Base-by-base conservation (phyloP, 2,888 invertebrate species). In the Choreutis nemorana region DNA sequence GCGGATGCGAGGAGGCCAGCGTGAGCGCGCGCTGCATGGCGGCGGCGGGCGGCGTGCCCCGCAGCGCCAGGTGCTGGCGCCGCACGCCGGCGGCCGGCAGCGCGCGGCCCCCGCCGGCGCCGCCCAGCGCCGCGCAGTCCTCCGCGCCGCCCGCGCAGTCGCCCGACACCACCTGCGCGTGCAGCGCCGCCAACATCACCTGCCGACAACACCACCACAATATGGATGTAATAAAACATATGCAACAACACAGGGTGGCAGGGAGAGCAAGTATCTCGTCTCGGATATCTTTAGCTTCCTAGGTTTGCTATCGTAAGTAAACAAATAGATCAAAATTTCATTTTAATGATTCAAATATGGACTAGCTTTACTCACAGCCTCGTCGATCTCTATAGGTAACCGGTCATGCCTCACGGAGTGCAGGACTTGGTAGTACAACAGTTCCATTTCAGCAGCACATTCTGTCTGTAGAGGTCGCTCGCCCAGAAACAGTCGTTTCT, bases 21-120 rank as follows among this genome's bases (percentile, higher is more conserved):
- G 95, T 94, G 29, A 97, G 83, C 59, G 97, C 95, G 5, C 94
- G 89, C 59, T 94, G 91, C 71, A 96, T 94, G 12, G 96, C 92
- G 56, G 93, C 90, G 5, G 88, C 84, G 1, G 92, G 84, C 23
- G 89, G 85, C 82, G 95, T 94, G 36, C 94, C 94, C 30, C 90
- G 83, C 42, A 96, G 80, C 21, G 92, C 90, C 59, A 95, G 91
- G 75, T 97, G 97, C 63, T 95, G 94, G 71, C 91, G 87, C 2
- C 91, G 87, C 18, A 96, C 92, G 13, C 92, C 91, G 40, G 93
- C 90, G 40, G 89, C 85, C 12, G 92, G 88, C 41, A 90, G 82
- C 32, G 93, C 87, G 44, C 94, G 84, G 35, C 96, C 83, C 22
- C 92, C 83, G 1, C 96, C 91, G 50, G 91, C 91, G 57, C 91